Conservation (phyloP, 1,140 invertebrate species). For the Epicauta chinensis region DNA sequence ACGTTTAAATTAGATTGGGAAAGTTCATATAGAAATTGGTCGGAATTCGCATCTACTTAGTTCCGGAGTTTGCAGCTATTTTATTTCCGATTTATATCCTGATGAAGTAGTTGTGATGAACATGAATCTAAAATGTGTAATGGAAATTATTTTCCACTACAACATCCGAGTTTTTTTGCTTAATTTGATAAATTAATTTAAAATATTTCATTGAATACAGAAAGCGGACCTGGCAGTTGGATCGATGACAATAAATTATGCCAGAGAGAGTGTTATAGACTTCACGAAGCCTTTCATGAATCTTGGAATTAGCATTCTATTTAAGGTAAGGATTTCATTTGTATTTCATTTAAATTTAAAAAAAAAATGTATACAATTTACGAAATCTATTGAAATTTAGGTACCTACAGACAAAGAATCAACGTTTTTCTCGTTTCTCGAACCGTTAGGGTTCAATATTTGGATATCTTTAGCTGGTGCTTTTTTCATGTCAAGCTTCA, state of each 20-base stretch:
- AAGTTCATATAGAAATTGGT: too few relatives aligned
- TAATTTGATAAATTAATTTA: too few relatives aligned
- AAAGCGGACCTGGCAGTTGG: slow-evolving; percentile 87
- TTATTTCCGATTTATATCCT: too few relatives aligned
- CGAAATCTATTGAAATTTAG: slow-evolving; percentile 45
- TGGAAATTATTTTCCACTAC: too few relatives aligned
- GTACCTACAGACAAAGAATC: slow-evolving; percentile 85
- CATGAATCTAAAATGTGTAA: too few relatives aligned
- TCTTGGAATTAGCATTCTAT: slow-evolving; percentile 79
- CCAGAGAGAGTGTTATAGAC: slow-evolving; percentile 88
- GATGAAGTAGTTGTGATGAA: too few relatives aligned
- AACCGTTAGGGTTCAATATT: slow-evolving; percentile 88
- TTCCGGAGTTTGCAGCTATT: too few relatives aligned
- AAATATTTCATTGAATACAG: slow-evolving; percentile 44
- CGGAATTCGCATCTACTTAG: too few relatives aligned
- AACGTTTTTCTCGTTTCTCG: slow-evolving; percentile 89
- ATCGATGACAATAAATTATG: slow-evolving; percentile 92
- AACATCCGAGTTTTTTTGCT: too few relatives aligned
- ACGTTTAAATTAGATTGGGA: too few relatives aligned
- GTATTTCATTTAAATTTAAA: too few relatives aligned
- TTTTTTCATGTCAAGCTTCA: slow-evolving; percentile 88
- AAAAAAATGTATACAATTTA: too few relatives aligned
- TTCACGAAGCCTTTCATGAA: slow-evolving; percentile 94
- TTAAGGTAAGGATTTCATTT: slow-evolving; percentile 58
- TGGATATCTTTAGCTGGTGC: slow-evolving; percentile 91